Evolutionary conservation across 1,140 invertebrate genomes (phyloP).

Genomic region (Andricus grossulariae): DNA sequence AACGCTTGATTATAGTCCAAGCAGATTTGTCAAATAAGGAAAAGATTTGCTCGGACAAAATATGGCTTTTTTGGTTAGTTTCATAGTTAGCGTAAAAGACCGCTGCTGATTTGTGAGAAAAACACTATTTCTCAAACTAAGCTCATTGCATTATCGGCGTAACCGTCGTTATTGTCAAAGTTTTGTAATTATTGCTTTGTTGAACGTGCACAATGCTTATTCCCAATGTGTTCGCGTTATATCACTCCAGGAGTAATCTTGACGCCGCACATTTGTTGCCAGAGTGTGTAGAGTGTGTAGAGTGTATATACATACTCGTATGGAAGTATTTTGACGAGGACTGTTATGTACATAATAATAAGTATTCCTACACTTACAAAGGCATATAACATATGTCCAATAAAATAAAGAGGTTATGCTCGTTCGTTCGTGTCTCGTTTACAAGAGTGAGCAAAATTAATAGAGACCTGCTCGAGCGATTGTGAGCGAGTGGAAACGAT

Average conservation of each 20-base stretch:
- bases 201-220: background rate
- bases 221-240: background rate
- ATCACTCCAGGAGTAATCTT: conserved; percentile 22
- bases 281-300: conserved; percentile 9
- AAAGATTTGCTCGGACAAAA: too few relatives aligned
- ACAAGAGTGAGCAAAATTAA: background rate
- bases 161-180: too few relatives aligned
- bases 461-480: background rate
- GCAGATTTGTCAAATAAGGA: too few relatives aligned
- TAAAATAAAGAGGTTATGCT: conserved; percentile 27
- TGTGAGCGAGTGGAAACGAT: too few relatives aligned
- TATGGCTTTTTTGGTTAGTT: too few relatives aligned
- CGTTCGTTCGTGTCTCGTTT: background rate
- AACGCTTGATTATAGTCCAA: too few relatives aligned
- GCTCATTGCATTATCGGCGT: too few relatives aligned
- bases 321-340: background rate
- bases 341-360: conserved; percentile 24
- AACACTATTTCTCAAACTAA: too few relatives aligned
- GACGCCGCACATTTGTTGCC: conserved; percentile 34
- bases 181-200: background rate
- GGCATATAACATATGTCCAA: conserved; percentile 9
- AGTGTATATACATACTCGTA: background rate
- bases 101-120: too few relatives aligned
- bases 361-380: conserved; percentile 9
- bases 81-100: too few relatives aligned